These are phyloP conservation scores for Camponotus fellah DNA, from an alignment of 2,888 invertebrate genomes.

Conservation along the genomic window DNA sequence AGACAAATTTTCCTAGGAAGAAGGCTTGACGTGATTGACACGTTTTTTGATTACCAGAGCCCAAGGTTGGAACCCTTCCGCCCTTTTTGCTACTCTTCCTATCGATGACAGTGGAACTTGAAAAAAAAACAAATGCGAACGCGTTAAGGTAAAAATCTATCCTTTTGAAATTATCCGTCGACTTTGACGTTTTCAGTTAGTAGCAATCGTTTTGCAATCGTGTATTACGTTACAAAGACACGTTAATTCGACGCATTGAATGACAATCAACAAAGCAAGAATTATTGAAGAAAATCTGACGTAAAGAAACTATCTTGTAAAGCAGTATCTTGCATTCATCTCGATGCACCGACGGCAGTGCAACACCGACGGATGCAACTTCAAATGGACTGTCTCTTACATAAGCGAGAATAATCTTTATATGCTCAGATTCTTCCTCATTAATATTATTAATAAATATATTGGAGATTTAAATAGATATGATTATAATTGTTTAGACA, in stretches of 20 bases:
- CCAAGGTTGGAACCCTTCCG: slow-evolving; percentile 13
- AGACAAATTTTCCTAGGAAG: background rate
- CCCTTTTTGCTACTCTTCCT: background rate
- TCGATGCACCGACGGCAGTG: slow-evolving; percentile 18
- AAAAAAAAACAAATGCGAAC: background rate
- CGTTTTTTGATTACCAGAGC: background rate
- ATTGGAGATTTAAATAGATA: background rate
- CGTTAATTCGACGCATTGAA: background rate
- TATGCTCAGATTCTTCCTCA: background rate
- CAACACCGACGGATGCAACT: slow-evolving; percentile 20
- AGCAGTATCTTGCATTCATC: background rate
- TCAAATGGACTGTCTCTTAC: background rate
- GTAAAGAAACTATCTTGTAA: background rate
- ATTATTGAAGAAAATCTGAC: background rate
- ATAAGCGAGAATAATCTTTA: background rate
- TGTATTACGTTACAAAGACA: background rate
- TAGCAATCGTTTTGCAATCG: background rate
- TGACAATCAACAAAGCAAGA: background rate
- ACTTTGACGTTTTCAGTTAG: background rate
- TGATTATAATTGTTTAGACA: background rate
- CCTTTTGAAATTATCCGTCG: background rate
- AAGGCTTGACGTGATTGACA: slow-evolving; percentile 76
- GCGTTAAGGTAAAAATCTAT: background rate
- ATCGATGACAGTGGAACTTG: background rate
- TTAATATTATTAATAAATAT: background rate